phyloP scores from a whole-genome alignment of 2,113 vertebrate species.

The Forbesichthys papilliferus region DNA sequence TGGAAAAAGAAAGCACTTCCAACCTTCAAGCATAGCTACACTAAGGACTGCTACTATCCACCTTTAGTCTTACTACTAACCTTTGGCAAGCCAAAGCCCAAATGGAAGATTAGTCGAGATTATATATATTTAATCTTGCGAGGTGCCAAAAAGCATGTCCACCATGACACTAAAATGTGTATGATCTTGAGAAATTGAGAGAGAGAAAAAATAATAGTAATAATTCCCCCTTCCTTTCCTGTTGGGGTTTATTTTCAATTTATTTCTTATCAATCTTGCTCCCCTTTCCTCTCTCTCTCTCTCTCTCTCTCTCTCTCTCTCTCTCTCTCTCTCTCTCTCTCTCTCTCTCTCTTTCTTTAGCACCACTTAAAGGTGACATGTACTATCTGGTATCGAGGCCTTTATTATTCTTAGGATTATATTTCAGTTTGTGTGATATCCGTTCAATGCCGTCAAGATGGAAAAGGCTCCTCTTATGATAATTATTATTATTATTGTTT shows the following conservation, averaged over 20 bases:
- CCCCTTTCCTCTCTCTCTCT: background rate
- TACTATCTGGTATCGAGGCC: slow-evolving; percentile 80
- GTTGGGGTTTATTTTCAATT: background rate
- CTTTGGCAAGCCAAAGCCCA: slow-evolving; percentile 66
- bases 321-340: background rate
- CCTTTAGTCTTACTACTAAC: slow-evolving; percentile 46
- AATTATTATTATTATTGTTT: slow-evolving; percentile 75
- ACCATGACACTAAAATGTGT: slow-evolving; percentile 61
- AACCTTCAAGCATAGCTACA: too few species aligned
- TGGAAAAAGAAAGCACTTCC: too few species aligned
- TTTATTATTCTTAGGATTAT: slow-evolving; percentile 74
- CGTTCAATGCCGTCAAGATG: slow-evolving; percentile 77
- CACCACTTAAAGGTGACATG: slow-evolving; percentile 74
- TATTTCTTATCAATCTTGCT: background rate
- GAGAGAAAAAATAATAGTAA: slow-evolving; percentile 19
- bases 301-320: background rate
- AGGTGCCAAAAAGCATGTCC: slow-evolving; percentile 69
- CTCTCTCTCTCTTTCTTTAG: slow-evolving; percentile 27
- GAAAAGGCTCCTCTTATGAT: slow-evolving; percentile 77
- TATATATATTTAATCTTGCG: slow-evolving; percentile 49
- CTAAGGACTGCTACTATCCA: slow-evolving; percentile 1
- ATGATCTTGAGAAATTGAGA: slow-evolving; percentile 9
- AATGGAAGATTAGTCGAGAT: slow-evolving; percentile 34
- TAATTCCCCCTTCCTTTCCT: slow-evolving; percentile 22
- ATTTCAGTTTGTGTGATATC: slow-evolving; percentile 73